Evolutionary conservation across 37 sponge, comb jelly and placozoan species (phyloP).

Genomic region (Spongilla lacustris): DNA sequence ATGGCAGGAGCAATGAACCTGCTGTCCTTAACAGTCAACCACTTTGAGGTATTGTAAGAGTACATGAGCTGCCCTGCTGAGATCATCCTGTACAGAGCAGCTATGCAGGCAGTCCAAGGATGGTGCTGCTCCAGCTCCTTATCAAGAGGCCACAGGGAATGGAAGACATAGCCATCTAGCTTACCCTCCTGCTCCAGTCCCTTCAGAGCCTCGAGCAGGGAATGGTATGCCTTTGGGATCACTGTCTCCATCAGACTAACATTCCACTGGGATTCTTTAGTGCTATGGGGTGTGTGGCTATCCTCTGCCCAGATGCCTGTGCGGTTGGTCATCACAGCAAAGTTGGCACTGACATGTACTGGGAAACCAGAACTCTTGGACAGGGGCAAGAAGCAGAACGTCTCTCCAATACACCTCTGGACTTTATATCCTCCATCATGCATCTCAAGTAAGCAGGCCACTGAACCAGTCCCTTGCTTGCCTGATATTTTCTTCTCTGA

Average conservation of each 20-base stretch:
- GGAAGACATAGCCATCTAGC: slow-evolving; percentile 26
- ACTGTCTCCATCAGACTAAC: slow-evolving; percentile 30
- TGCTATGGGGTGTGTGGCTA: background rate
- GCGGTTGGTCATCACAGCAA: slow-evolving; percentile 55
- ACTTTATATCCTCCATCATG: background rate
- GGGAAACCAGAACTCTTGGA: slow-evolving; percentile 41
- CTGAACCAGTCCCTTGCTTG: slow-evolving; percentile 6
- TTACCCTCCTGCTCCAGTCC: background rate
- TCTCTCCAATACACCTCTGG: slow-evolving; percentile 5
- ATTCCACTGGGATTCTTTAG: slow-evolving; percentile 42
- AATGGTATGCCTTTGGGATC: slow-evolving; percentile 23
- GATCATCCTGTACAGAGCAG: slow-evolving; percentile 5
- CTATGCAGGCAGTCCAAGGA: slow-evolving; percentile 37
- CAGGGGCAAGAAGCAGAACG: slow-evolving; percentile 54
- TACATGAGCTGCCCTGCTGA: slow-evolving; percentile 21
- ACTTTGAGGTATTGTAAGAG: slow-evolving; percentile 3
- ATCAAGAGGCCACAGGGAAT: slow-evolving; percentile 50
- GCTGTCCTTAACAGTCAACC: slow-evolving; percentile 23
- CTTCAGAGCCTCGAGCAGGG: slow-evolving; percentile 17
- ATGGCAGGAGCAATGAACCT: slow-evolving; percentile 14
- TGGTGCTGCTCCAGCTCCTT: slow-evolving; percentile 11
- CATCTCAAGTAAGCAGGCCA: slow-evolving; percentile 13
- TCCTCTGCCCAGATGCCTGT: slow-evolving; percentile 32
- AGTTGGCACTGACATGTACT: slow-evolving; percentile 56
- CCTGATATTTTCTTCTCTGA: background rate